Base-by-base conservation (phyloP, 2,888 invertebrate genomes). In the Drosophila dives region DNA sequence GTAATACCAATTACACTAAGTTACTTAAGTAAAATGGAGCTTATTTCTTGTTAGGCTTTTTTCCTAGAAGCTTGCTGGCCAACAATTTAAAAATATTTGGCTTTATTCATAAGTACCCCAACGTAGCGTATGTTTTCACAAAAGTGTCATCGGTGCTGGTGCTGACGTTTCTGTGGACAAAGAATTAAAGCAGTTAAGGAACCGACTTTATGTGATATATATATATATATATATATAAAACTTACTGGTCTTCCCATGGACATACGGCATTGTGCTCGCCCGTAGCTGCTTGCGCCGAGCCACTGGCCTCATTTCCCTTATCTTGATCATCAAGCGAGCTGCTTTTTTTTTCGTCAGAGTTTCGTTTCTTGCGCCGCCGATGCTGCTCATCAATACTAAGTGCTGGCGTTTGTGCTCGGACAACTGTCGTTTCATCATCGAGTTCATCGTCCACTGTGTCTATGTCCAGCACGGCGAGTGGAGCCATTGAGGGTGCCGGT, bases 221-320 rank as follows among this genome's bases (percentile, higher is more conserved):
- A 50, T 10, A 10, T 12, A 17, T 34, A 1, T 20, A 50, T 15
- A 0, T 45, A 11, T 10, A 7, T 2, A 23, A 23, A 59, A 96
- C 97, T 97, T 95, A 98, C 98, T 98, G 97, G 94, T 98, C 97
- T 95, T 98, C 98, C 98, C 98, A 98, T 68, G 98, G 98, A 94
- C 98, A 98, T 92, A 98, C 96, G 94, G 97, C 97, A 94, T 96
- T 97, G 93, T 95, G 95, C 93, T 95, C 89, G 51, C 74, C 74
- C 10, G 75, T 77, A 8, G 55, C 55, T 23, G 74, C 69, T 36
- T 73, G 63, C 34, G 64, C 48, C 50, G 50, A 54, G 7, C 36
- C 58, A 15, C 68, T 56, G 8, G n/a, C 36, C 32, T 75, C 76
- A 42, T 17, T 63, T 3, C 26, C 36, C 40, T 78, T 90, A 2